phyloP scores from a whole-genome alignment of 1,140 invertebrate species.

The Plutomurus gul region DNA sequence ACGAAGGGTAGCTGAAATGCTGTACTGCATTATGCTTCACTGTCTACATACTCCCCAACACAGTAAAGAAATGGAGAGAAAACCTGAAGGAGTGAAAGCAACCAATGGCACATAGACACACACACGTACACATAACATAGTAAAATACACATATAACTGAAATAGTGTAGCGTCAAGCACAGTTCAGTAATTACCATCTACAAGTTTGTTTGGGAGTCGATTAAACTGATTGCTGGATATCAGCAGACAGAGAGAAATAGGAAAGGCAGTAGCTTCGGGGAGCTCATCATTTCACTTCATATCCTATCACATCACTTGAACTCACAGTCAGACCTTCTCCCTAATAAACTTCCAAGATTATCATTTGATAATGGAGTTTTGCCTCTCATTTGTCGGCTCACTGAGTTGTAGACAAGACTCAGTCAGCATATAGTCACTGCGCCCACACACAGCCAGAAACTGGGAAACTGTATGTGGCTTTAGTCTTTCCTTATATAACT shows the following conservation, averaged over 20 bases:
- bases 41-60: too few species aligned
- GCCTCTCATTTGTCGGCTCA: conserved; percentile 9
- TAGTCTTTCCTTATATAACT: too few species aligned
- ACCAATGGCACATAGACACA: neutral
- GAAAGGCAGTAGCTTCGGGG: neutral
- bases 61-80: too few species aligned
- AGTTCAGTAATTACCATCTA: conserved; percentile 14
- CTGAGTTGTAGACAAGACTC: neutral
- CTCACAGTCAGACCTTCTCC: conserved; percentile 2
- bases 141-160: neutral
- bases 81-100: neutral
- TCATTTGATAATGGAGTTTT: conserved; percentile 24
- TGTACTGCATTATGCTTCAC: too few species aligned
- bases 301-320: conserved; percentile 19
- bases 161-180: neutral
- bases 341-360: conserved; percentile 20
- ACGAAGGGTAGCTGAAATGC: too few species aligned
- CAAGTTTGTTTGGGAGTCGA: conserved; percentile 25
- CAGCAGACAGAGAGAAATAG: neutral
- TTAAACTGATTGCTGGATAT: conserved; percentile 14
- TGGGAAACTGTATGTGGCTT: too few species aligned
- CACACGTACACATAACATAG: neutral
- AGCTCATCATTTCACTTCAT: conserved; percentile 23
- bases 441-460: too few species aligned
- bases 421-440: neutral